phyloP scores from a whole-genome alignment of 2,888 invertebrate species.

The Apamea crenata region DNA sequence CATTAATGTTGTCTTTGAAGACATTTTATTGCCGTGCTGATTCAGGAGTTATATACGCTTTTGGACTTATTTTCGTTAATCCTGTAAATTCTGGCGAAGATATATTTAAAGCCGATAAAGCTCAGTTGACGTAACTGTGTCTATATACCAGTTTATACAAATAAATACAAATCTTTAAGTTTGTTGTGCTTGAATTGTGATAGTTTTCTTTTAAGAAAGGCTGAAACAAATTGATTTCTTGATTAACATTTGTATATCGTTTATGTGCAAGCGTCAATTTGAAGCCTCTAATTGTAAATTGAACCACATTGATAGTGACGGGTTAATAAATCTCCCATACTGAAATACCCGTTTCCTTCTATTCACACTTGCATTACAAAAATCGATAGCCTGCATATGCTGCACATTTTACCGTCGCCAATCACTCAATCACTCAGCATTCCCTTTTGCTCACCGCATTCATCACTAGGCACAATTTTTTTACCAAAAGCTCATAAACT shows the following conservation, averaged over 20 bases:
- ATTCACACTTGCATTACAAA: slow-evolving; percentile 18
- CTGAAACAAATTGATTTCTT: not conserved
- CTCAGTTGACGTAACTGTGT: slow-evolving; percentile 16
- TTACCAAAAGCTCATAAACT: slow-evolving; percentile 44
- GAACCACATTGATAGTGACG: not conserved
- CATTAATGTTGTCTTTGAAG: slow-evolving; percentile 64
- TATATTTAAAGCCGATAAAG: slow-evolving; percentile 38
- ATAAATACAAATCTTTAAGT: slow-evolving; percentile 21
- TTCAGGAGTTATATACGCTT: slow-evolving; percentile 56
- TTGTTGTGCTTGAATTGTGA: not conserved
- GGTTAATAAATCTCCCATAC: not conserved
- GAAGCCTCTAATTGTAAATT: not conserved
- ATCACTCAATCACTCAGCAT: slow-evolving; percentile 48
- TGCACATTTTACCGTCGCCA: slow-evolving; percentile 21
- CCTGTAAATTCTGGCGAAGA: slow-evolving; percentile 41
- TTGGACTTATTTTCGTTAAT: slow-evolving; percentile 54
- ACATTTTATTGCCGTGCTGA: slow-evolving; percentile 57
- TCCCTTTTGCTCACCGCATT: slow-evolving; percentile 27
- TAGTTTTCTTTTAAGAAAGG: not conserved
- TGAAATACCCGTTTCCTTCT: not conserved
- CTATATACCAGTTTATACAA: slow-evolving; percentile 24
- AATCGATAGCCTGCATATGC: slow-evolving; percentile 33
- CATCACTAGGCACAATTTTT: slow-evolving; percentile 22
- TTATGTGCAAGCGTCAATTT: not conserved
- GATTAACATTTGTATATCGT: not conserved